Evolutionary conservation across 1,140 invertebrate species (phyloP), one percentile per base, ranked within the genome.

Genomic region (Drosophila sulfurigaster): DNA sequence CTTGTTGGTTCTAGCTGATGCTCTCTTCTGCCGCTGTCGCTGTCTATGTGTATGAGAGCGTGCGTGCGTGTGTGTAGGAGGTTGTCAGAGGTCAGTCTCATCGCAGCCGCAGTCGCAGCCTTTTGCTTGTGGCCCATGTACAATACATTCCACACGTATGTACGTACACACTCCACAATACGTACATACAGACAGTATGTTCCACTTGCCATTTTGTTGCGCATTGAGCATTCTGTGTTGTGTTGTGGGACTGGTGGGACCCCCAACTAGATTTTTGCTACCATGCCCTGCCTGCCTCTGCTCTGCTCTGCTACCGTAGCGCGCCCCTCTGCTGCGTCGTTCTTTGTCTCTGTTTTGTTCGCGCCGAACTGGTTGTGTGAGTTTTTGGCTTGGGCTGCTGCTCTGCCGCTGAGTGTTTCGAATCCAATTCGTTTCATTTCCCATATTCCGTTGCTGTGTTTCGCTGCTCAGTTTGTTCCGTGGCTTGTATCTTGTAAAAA

Each of bases 31-130:
- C 66, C 48, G 51, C 49, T 71, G 35, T 20, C 10, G 43, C n/a
- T 62, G 1, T 57, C 15, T 62, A 13, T 49, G 35, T 69, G 57
- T 56, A 10, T 54, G 25, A 28, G 43, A 30, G 32, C 58, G 30
- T 69, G 62, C 59, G 52, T 52, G 59, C 71, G 51, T 78, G 16
- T 76, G 75, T 90, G 85, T 88, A 89, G 85, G 85, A 90, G 85
- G 85, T 88, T 88, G 85, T 88, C 85, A 88, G 85, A 88, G 85
- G 85, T 88, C 85, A 90, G 85, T 88, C 85, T 88, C 85, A 88
- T 88, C 76, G 78, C 82, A 85, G 81, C 81, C 49, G 35, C 41
- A 43, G 13, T 48, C 46, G 46, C 46, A 48, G 46, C 46, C 32
- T 54, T 49, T 57, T 57, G 54, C 54, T 73, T 75, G 20, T 25